A percentile compares a stretch with the other conserved stretches of the same genome.
Evolutionary conservation across 2,797 vertebrate species (phyloP).

Genomic region (Phalloptychus januarius): DNA sequence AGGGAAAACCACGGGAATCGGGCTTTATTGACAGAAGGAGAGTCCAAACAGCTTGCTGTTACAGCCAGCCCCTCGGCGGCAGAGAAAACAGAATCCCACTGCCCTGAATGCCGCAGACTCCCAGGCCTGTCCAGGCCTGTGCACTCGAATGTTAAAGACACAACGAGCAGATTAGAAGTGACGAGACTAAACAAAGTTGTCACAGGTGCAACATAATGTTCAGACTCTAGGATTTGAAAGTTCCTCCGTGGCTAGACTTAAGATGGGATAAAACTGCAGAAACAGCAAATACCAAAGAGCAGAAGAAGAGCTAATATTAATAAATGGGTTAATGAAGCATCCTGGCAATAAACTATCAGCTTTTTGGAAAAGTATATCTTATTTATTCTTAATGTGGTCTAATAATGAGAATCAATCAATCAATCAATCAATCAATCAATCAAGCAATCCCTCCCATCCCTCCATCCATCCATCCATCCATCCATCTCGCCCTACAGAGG

Average conservation of each 20-base stretch:
- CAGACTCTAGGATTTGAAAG: conserved; percentile 2
- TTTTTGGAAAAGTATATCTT: neutral
- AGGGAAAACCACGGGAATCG: conserved; percentile 31
- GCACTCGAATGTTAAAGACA: conserved; percentile 44
- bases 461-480: neutral
- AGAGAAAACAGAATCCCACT: conserved; percentile 48
- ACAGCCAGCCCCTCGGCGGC: conserved; percentile 12
- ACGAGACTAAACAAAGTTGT: conserved; percentile 57
- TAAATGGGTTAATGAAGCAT: neutral
- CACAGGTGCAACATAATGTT: conserved; percentile 40
- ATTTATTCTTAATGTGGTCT: neutral
- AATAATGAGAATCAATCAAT: neutral
- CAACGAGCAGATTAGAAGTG: conserved; percentile 58
- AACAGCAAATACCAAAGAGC: neutral
- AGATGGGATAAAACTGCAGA: conserved; percentile 2
- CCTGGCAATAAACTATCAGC: neutral
- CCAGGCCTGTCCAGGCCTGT: conserved; percentile 68
- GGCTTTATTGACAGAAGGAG: conserved; percentile 51
- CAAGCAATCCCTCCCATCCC: neutral
- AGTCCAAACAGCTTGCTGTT: conserved; percentile 36
- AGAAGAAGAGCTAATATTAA: neutral
- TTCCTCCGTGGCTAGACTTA: neutral
- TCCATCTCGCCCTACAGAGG: neutral
- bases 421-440: neutral
- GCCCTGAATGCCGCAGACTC: conserved; percentile 63